phyloP scores from a whole-genome alignment of 1,140 invertebrate genomes.

The Dendroctonus ponderosae region DNA sequence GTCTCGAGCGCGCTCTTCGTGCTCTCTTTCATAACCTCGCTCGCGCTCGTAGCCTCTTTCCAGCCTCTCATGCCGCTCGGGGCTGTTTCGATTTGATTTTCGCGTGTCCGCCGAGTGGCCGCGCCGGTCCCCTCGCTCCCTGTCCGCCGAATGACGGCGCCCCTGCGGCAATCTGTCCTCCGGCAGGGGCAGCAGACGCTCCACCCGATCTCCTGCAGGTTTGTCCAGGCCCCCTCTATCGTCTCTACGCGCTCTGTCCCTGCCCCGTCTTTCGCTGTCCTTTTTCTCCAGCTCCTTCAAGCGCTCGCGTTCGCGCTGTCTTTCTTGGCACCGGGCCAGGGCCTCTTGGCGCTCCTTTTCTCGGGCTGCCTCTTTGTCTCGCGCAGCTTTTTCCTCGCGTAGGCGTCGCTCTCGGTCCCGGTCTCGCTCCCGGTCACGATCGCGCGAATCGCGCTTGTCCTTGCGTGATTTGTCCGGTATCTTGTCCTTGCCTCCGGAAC shows the following conservation, averaged over 20 bases:
- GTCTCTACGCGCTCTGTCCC: conserved; percentile 44
- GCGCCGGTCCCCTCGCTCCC: conserved; percentile 38
- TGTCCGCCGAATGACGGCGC: conserved; percentile 42
- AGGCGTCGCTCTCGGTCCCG: conserved; percentile 54
- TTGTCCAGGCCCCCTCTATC: conserved; percentile 48
- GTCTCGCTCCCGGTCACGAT: conserved; percentile 46
- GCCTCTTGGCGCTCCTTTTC: conserved; percentile 61
- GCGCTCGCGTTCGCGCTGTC: conserved; percentile 62
- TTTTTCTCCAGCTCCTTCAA: conserved; percentile 52
- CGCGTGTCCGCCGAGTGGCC: conserved; percentile 33
- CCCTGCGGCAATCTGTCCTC: conserved; percentile 46
- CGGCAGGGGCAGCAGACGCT: conserved; percentile 45
- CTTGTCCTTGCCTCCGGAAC: conserved; percentile 37
- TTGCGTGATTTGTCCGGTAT: conserved; percentile 37
- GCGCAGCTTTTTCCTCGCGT: conserved; percentile 44
- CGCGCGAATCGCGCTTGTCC: conserved; percentile 46
- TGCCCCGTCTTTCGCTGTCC: conserved; percentile 47
- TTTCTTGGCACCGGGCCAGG: conserved; percentile 57
- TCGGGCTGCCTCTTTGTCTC: conserved; percentile 51
- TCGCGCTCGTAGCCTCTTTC: conserved; percentile 40
- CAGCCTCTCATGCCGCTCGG: conserved; percentile 41
- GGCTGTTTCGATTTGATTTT: conserved; percentile 37
- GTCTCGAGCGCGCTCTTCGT: conserved; percentile 28
- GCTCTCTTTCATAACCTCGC: conserved; percentile 36
- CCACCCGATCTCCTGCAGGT: conserved; percentile 41